A percentile compares a stretch with the other conserved stretches of the same genome.
phyloP scores from a whole-genome alignment of 2,113 vertebrate genomes.

The Esox niger region DNA sequence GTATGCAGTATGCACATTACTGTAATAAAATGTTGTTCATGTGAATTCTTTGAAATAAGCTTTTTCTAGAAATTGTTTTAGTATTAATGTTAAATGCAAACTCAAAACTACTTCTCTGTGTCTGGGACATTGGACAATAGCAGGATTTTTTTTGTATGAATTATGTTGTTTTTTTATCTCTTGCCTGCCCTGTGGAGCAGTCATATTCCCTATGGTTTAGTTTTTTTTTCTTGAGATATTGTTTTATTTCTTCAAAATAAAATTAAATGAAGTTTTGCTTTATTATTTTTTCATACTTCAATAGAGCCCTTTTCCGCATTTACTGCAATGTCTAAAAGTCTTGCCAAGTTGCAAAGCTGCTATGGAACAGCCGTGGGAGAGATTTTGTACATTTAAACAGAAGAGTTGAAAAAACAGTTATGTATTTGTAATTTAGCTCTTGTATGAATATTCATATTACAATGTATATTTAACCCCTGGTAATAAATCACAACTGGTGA shows the following conservation, averaged over 20 bases:
- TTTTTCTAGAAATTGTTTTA: conserved; percentile 67
- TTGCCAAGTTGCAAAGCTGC: conserved; percentile 88
- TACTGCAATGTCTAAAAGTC: conserved; percentile 62
- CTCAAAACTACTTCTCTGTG: conserved; percentile 67
- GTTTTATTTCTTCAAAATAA: conserved; percentile 61
- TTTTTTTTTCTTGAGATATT: conserved; percentile 68
- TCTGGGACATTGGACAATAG: conserved; percentile 75
- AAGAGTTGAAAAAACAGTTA: conserved; percentile 74
- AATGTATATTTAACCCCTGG: conserved; percentile 87
- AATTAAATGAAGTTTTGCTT: conserved; percentile 42
- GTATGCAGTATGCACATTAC: conserved; percentile 73
- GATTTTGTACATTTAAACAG: conserved; percentile 81
- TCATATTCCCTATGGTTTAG: conserved; percentile 49
- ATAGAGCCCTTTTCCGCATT: conserved; percentile 68
- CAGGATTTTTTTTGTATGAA: conserved; percentile 28
- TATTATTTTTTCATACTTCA: conserved; percentile 69
- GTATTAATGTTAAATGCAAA: conserved; percentile 60
- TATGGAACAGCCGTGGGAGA: conserved; percentile 79
- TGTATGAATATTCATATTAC: conserved; percentile 85
- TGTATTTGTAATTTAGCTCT: conserved; percentile 83
- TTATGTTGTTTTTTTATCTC: conserved; percentile 32
- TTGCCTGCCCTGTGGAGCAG: conserved; percentile 84
- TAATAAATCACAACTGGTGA: conserved; percentile 83
- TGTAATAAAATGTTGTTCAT: conserved; percentile 46
- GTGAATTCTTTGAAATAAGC: conserved; percentile 64